A percentile compares a stretch with the other conserved stretches of the same genome.
Conservation (phyloP, 2,797 vertebrate genomes). For the Toxotes lorentzi region DNA sequence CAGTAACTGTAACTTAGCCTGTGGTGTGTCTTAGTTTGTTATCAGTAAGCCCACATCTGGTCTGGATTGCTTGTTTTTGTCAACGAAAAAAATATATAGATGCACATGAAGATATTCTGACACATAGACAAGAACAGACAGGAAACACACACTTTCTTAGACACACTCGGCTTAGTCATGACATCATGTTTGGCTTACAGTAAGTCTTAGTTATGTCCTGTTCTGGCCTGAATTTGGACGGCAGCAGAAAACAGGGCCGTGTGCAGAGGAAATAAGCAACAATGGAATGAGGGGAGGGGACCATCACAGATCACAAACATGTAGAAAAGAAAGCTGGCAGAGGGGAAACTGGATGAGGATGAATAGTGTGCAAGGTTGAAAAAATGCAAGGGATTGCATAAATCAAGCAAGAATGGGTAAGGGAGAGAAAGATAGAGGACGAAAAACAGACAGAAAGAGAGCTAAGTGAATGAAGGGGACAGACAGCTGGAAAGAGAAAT, state of each 20-base stretch:
- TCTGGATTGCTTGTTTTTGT: slow-evolving; percentile 47
- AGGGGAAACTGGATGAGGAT: slow-evolving; percentile 14
- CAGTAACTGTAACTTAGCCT: slow-evolving; percentile 15
- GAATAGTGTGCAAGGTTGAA: slow-evolving; percentile 14
- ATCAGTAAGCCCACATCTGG: slow-evolving; percentile 58
- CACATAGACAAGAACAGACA: slow-evolving; percentile 40
- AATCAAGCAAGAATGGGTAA: slow-evolving; percentile 7
- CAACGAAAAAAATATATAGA: slow-evolving; percentile 40
- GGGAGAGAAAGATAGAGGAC: slow-evolving; percentile 4
- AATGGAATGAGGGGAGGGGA: slow-evolving; percentile 72
- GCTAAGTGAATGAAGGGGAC: slow-evolving; percentile 1
- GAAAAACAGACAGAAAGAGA: slow-evolving; percentile 2
- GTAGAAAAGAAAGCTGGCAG: slow-evolving; percentile 49
- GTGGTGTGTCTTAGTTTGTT: slow-evolving; percentile 29
- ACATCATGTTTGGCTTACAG: slow-evolving; percentile 82
- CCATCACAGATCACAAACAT: slow-evolving; percentile 64
- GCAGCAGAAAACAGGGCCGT: slow-evolving; percentile 69
- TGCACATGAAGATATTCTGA: slow-evolving; percentile 32
- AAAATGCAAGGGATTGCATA: slow-evolving; percentile 12
- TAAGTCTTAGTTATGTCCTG: slow-evolving; percentile 77
- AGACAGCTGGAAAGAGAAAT: slow-evolving; percentile 12
- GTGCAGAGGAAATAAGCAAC: slow-evolving; percentile 76
- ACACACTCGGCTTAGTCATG: slow-evolving; percentile 66
- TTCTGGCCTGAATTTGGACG: slow-evolving; percentile 76
- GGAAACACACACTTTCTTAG: slow-evolving; percentile 12